Evolutionary conservation across 1,140 invertebrate genomes (phyloP), one percentile per base, ranked within the genome.

Genomic region (Meloidogyne exigua): DNA sequence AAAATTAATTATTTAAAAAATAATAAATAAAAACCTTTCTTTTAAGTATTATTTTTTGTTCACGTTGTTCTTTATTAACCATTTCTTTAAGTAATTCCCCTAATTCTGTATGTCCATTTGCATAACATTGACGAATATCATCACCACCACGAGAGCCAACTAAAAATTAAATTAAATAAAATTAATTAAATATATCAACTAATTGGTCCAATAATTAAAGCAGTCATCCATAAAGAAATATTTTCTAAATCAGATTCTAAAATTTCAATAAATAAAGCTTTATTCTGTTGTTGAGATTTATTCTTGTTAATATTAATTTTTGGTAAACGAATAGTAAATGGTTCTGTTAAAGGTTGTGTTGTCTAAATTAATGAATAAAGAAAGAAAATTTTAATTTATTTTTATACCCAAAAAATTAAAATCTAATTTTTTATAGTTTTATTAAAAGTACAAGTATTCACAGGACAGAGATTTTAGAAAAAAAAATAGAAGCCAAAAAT

Each of bases 31-130:
- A 32, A 32, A 32, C 71, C 68, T 65, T 62, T 11, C 32, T 36
- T 28, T 36, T 9, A 57, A 78, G 44, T 11, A 26, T 32, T 1
- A 78, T 28, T 18, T 25, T 66, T 21, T 63, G 68, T 69, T 81
- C 79, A 2, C 79, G 72, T 44, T 75, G 80, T 49, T 80, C 79
- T 57, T 80, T 80, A 32, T 80, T 75, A 64, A 73, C 72, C 32
- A 80, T 76, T 25, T 80, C 71, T 25, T 62, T 44, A 25, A 76
- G 26, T 68, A 70, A 42, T 25, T 80, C 76, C 7, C 63, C 32
- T 5, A 80, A 49, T 23, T 74, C 62, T 1, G 68, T 9, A 5
- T 74, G 15, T 11, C 76, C 76, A 42, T 66, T 18, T 10, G 76
- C 76, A 75, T 32, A 76, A 21, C 26, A 36, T 13, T 75, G 74